phyloP scores from a whole-genome alignment of 2,113 vertebrate species.

The Centrocercus urophasianus region DNA sequence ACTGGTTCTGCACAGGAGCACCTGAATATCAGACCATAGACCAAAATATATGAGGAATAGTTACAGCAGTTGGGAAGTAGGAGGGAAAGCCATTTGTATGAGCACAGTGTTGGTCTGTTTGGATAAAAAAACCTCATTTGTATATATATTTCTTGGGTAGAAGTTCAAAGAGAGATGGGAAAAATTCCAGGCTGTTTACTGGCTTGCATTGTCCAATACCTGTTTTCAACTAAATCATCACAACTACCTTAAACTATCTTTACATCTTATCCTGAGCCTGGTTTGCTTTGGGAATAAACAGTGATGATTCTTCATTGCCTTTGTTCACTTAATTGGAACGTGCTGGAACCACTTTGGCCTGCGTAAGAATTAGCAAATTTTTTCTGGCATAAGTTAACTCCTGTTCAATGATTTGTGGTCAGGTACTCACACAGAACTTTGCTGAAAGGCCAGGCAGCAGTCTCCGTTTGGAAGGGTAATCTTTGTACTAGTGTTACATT shows the following conservation, averaged over 20 bases:
- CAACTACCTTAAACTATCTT: not conserved
- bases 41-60: not conserved
- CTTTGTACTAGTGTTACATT: not conserved
- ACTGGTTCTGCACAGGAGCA: too few relatives aligned
- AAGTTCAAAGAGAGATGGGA: not conserved
- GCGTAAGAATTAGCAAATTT: not conserved
- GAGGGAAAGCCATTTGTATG: not conserved
- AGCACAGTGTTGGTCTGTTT: not conserved
- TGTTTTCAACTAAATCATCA: not conserved
- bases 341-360: not conserved
- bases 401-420: not conserved
- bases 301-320: constrained; percentile 11
- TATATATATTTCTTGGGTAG: not conserved
- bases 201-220: not conserved
- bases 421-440: not conserved
- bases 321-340: not conserved
- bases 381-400: constrained; percentile 22
- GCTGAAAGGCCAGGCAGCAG: not conserved
- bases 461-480: not conserved
- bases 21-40: too few relatives aligned
- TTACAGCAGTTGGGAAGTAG: not conserved
- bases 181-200: not conserved
- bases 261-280: not conserved
- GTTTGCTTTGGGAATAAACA: not conserved
- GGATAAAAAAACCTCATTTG: not conserved